Conservation (phyloP, 2,797 vertebrate species). For the Dromococcyx pavoninus region DNA sequence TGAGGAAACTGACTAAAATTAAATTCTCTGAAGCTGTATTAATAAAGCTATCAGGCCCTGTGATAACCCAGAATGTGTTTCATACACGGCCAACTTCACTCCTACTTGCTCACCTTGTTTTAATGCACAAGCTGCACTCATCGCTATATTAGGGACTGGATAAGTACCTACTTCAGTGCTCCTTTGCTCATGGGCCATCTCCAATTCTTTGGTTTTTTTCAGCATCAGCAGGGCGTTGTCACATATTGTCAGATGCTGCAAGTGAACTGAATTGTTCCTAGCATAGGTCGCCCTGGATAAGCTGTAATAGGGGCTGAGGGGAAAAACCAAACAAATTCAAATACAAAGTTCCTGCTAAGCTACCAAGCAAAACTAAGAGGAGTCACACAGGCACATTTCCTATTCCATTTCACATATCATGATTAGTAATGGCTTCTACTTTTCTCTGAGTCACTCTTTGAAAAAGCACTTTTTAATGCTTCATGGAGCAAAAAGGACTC, state of each 20-base stretch:
- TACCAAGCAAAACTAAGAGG: not conserved
- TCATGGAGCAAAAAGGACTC: constrained; percentile 1
- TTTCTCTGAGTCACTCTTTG: not conserved
- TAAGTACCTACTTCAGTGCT: not conserved
- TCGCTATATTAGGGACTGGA: rapidly evolving
- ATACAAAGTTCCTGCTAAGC: not conserved
- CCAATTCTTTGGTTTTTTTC: not conserved
- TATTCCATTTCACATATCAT: not conserved
- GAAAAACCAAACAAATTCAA: not conserved
- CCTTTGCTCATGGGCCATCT: not conserved
- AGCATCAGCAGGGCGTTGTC: not conserved
- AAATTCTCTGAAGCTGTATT: not conserved
- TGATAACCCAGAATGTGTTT: not conserved
- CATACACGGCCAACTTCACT: not conserved
- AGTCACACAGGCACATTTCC: not conserved
- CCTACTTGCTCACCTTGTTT: not conserved
- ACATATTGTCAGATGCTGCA: not conserved
- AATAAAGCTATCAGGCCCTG: not conserved
- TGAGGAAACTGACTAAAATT: not conserved
- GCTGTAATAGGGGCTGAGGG: not conserved
- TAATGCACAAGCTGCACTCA: not conserved
- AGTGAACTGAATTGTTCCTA: not conserved
- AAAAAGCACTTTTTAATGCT: not conserved
- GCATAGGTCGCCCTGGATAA: not conserved
- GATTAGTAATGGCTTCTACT: constrained; percentile 23